Base-by-base conservation (phyloP, 1,140 invertebrate species). In the Euschistus heros region DNA sequence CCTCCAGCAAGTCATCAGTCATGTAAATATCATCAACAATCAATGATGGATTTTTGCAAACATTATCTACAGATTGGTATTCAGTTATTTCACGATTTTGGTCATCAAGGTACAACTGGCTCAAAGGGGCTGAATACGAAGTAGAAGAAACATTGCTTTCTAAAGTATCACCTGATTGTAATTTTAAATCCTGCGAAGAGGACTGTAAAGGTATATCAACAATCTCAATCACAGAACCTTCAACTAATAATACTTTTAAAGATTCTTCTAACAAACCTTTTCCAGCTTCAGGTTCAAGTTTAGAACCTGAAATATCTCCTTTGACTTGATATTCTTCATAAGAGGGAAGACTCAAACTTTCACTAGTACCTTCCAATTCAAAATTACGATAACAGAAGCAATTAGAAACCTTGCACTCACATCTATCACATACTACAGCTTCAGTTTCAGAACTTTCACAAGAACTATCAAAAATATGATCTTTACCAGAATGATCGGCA, bases 1-100 rank as follows among this genome's bases (percentile, higher is more conserved):
- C 71, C 70, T 76, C 71, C 20, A 76, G 64, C 10, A 77, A 65
- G 69, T 78, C 76, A 68, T 73, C 76, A 27, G 68, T 73, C 77
- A 77, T 77, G 10, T 72, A 66, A 30, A 75, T 75, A 68, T 74
- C 73, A 60, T 72, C 71, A 46, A 69, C 63, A 44, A 67, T 64
- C 3, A 73, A 61, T 13, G 59, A 59, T 30, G 67, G 37, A 50
- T 27, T 22, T 27, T 26, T 44, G 33, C 13, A 18, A 61, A 42
- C 13, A 44, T 42, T 5, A 26, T 14, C 24, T 61, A 65, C 18
- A 50, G 44, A 2, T 15, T 54, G 24, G 64, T 4, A 17, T 24
- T 24, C 54, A 24, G 15, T 26, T 26, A 57, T 27, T 17, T 24
- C 54, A 27, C 7, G 1, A 20, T 6, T 22, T 18, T 6, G 47